Evolutionary conservation across 2,888 invertebrate species (phyloP).

Genomic region (Drosophila colorata): DNA sequence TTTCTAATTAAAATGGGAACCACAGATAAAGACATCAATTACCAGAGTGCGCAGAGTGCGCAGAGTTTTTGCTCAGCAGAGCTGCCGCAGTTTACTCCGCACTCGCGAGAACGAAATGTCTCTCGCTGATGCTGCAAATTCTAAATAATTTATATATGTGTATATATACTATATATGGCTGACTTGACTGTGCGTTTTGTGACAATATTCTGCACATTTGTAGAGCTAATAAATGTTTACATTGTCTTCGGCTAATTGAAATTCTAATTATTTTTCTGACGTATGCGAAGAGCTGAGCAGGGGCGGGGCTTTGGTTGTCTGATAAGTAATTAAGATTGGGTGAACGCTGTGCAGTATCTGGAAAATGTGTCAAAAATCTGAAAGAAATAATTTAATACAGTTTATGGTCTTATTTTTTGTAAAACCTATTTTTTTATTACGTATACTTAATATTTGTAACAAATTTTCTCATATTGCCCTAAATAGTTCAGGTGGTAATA

Average conservation of each 20-base stretch:
- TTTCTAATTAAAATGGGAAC: conserved; percentile 54
- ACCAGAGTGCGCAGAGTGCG: conserved; percentile 34
- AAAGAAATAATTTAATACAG: conserved; percentile 2
- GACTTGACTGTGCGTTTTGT: conserved; percentile 4
- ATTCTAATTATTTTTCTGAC: conserved; percentile 49
- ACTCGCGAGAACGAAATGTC: conserved; percentile 16
- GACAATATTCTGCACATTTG: conserved; percentile 24
- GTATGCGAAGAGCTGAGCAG: no score
- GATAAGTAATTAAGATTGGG: conserved; percentile 38
- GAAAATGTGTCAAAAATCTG: conserved; percentile 31
- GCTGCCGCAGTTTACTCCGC: conserved; percentile 19
- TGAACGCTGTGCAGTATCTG: neutral
- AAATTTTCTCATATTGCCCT: conserved; percentile 6
- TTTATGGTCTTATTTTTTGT: neutral
- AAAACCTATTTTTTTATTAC: conserved; percentile 11
- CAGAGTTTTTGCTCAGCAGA: conserved; percentile 26
- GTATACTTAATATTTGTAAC: conserved; percentile 11
- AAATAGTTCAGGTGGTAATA: conserved; percentile 1
- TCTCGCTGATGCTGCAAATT: conserved; percentile 60
- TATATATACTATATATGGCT: conserved; percentile 3
- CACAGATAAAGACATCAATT: conserved; percentile 62
- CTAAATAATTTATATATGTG: conserved; percentile 59
- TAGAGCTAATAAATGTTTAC: conserved; percentile 51
- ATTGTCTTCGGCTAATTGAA: conserved; percentile 63
- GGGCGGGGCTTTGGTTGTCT: conserved; percentile 1